Conservation (phyloP, 2,888 invertebrate species). For the Melieria picta region DNA sequence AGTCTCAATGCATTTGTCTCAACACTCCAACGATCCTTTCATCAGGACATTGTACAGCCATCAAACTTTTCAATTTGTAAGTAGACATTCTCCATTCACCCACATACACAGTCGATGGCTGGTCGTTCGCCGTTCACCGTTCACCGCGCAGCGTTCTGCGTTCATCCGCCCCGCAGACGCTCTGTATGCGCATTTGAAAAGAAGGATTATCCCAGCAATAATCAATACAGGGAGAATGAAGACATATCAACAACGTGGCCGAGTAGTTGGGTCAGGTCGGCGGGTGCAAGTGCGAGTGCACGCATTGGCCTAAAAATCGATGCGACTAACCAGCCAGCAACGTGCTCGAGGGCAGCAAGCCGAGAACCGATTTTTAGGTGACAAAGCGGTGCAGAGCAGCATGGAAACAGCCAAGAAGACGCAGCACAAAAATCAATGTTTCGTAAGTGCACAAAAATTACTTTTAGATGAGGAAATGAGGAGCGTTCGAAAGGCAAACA, state of each 20-base stretch:
- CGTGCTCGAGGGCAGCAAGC: too few species aligned
- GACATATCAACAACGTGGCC: constrained; percentile 31
- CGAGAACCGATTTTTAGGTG: too few species aligned
- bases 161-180: too few species aligned
- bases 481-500: constrained; percentile 3
- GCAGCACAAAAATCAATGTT: too few species aligned
- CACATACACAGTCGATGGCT: not conserved
- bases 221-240: constrained; percentile 33
- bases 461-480: not conserved
- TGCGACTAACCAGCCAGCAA: not conserved
- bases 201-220: constrained; percentile 38
- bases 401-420: too few species aligned
- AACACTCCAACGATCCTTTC: constrained; percentile 36
- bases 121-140: not conserved
- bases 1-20: constrained; percentile 30
- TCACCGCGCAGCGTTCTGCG: too few species aligned
- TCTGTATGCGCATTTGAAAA: constrained; percentile 30
- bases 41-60: constrained; percentile 32
- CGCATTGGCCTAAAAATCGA: constrained; percentile 1
- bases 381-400: too few species aligned
- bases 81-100: constrained; percentile 21
- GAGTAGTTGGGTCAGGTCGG: constrained; percentile 11
- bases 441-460: not conserved
- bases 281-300: not conserved
- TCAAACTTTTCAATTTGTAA: constrained; percentile 27